Evolutionary conservation across 2,888 invertebrate genomes (phyloP), one percentile per base, ranked within the genome.

Genomic region (Mylabris sibirica): DNA sequence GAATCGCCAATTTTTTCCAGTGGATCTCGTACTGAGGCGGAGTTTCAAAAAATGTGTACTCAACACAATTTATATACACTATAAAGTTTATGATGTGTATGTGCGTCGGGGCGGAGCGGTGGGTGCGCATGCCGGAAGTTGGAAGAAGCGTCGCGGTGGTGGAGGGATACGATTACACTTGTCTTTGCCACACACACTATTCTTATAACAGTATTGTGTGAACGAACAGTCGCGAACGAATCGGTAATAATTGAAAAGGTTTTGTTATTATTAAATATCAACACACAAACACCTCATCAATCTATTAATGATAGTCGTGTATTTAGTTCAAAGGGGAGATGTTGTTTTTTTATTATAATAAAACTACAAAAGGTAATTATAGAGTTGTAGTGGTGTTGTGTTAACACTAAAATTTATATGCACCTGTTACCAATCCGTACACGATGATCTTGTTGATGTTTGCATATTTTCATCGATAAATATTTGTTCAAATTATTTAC

Each of bases 71-170:
- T 80, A 82, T 81, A 80, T 44, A 44, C 44, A 44, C 0, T 49
- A 22, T 20, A 20, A 17, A 8, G 20, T 49, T 20, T 49, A 8
- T 49, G 20, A 11, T 49, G 49, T 49, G 80, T 77, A 74, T 78
- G 76, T 77, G 77, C 77, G 79, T 76, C 76, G 77, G 79, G 81
- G 82, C 81, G 81, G 78, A 75, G 77, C 78, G 77, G 70, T 75
- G 75, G 76, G 75, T 79, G 82, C 81, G 82, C 83, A 81, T 81
- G 81, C 78, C 82, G 81, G 81, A 81, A 81, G 79, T 81, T 66
- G 74, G 74, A 79, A 78, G 74, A 79, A 78, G 75, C 79, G 80
- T 77, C 78, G 79, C 76, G 77, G 74, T 79, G 76, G 78, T 79
- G 76, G 78, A 76, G 78, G 78, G 72, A 70, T 59, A 76, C 65